phyloP scores from a whole-genome alignment of 2,797 vertebrate species.

The Alcedo atthis region DNA sequence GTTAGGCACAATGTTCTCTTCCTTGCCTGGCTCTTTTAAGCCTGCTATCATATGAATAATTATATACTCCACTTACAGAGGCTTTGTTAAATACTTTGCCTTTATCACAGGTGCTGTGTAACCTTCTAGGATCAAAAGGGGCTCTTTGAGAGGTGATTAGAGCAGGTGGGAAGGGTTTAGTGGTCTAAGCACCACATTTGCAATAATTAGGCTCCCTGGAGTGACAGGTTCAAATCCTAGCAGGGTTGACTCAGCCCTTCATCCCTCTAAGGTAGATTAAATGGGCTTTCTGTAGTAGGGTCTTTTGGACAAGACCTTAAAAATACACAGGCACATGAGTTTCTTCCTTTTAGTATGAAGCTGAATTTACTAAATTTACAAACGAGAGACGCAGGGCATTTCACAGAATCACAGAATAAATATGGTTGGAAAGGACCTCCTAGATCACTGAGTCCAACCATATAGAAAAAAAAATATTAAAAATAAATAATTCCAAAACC shows the following conservation, averaged over 20 bases:
- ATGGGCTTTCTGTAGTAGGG: slow-evolving; percentile 23
- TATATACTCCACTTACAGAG: neutral
- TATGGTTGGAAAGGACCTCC: too few species aligned
- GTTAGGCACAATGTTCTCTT: slow-evolving; percentile 25
- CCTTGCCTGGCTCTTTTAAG: slow-evolving; percentile 48
- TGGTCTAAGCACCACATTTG: slow-evolving; percentile 40
- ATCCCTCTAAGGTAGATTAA: slow-evolving; percentile 52
- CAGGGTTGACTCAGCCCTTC: slow-evolving; percentile 51
- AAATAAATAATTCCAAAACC: too few species aligned
- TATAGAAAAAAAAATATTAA: too few species aligned
- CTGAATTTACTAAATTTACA: neutral
- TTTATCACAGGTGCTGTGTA: slow-evolving; percentile 28
- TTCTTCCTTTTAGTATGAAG: neutral
- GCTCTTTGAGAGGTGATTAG: slow-evolving; percentile 61
- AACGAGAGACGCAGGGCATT: neutral
- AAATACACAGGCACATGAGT: neutral
- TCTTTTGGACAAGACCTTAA: slow-evolving; percentile 46
- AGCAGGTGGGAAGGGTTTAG: slow-evolving; percentile 38
- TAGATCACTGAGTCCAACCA: too few species aligned
- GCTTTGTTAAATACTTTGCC: slow-evolving; percentile 62
- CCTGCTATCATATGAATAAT: slow-evolving; percentile 58
- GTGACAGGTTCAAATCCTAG: slow-evolving; percentile 56
- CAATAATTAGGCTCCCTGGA: slow-evolving; percentile 71
- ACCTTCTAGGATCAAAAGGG: slow-evolving; percentile 41
- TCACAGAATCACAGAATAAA: neutral